Evolutionary conservation across 2,888 invertebrate genomes (phyloP), one percentile per base, ranked within the genome.

Genomic region (Mamestra brassicae): DNA sequence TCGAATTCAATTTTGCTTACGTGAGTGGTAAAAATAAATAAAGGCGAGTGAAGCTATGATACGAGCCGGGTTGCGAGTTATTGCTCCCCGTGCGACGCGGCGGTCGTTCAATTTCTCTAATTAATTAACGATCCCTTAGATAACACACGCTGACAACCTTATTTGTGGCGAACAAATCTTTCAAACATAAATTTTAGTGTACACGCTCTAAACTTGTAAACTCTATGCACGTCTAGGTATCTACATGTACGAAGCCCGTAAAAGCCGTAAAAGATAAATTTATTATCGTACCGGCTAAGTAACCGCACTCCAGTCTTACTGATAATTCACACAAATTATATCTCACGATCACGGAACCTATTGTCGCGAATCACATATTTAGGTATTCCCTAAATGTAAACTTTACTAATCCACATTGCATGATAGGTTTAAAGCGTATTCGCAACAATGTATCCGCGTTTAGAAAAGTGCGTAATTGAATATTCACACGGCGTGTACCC

Each of bases 91-190:
- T 92, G 92, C 95, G 90, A 93, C 92, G 93, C 93, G 91, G 93
- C 93, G 93, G 94, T 93, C 95, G 95, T 94, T 96, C 96, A 96
- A 96, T 96, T 96, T 96, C 96, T 96, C 96, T 96, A 96, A 96
- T 96, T 96, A 96, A 96, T 96, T 96, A 96, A 95, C 95, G 96
- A 96, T 96, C 95, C 93, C 90, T 91, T 94, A 96, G 96, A 96
- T 96, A 96, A 96, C 94, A 92, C 93, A 90, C 94, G 94, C 95
- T 96, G 96, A 96, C 96, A 96, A 96, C 93, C 94, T 96, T 96
- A 96, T 96, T 96, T 96, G 96, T 96, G 96, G 96, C 94, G 92
- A 94, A 95, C 96, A 96, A 96, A 96, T 96, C 96, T 95, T 94
- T 94, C 92, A 93, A 92, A 94, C 96, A 96, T 96, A 96, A 96